phyloP scores from a whole-genome alignment of 2,888 invertebrate species.

The Agapostemon virescens region DNA sequence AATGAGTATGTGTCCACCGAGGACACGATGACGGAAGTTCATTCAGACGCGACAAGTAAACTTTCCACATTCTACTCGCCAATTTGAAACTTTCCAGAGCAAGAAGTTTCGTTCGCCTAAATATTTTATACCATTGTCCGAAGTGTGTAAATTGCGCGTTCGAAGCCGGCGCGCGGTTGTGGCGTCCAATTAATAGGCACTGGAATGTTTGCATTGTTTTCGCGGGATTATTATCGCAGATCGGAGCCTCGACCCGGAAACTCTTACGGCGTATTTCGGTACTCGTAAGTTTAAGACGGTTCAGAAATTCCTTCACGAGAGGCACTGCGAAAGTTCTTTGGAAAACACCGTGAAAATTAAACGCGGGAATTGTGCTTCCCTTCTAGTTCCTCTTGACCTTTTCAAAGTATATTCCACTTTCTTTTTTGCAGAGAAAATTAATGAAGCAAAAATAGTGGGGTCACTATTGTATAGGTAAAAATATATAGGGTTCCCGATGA shows the following conservation, averaged over 20 bases:
- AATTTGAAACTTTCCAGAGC: slow-evolving; percentile 43
- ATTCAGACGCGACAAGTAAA: slow-evolving; percentile 33
- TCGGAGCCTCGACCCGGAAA: not conserved
- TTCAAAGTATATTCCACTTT: not conserved
- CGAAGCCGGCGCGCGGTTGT: not conserved
- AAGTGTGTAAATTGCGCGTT: not conserved
- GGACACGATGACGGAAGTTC: slow-evolving; percentile 40
- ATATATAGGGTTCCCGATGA: not conserved
- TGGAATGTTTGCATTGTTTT: slow-evolving; percentile 21
- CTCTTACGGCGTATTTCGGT: slow-evolving; percentile 8
- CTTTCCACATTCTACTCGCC: slow-evolving; percentile 39
- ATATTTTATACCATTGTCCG: slow-evolving; percentile 27
- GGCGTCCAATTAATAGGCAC: slow-evolving; percentile 36
- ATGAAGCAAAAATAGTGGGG: not conserved
- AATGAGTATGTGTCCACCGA: slow-evolving; percentile 26
- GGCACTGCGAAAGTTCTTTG: slow-evolving; percentile 26
- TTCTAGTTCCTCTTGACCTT: not conserved
- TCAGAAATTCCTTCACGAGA: slow-evolving; percentile 30
- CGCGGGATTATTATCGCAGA: slow-evolving; percentile 17
- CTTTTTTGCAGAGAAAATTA: not conserved
- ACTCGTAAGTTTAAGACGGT: slow-evolving; percentile 17
- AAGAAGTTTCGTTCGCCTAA: slow-evolving; percentile 31
- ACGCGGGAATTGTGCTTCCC: slow-evolving; percentile 3
- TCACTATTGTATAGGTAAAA: not conserved
- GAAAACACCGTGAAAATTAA: slow-evolving; percentile 35